Conservation (phyloP, 2,113 vertebrate genomes). For the Indri indri region DNA sequence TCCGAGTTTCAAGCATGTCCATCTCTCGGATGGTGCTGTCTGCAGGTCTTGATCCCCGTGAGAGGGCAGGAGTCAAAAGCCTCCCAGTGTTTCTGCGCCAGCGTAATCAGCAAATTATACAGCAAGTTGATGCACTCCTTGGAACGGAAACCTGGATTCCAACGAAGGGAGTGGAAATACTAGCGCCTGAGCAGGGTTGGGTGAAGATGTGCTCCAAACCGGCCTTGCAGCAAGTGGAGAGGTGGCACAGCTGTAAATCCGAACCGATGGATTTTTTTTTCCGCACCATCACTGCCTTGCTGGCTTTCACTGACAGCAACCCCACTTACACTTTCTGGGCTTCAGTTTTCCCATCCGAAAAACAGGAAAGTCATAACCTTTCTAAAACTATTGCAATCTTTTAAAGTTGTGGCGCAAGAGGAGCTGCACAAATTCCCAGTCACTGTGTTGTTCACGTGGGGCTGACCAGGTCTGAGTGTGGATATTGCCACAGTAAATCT, state of each 20-base stretch:
- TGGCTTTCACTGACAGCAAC: neutral
- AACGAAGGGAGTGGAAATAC: neutral
- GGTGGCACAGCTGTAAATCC: neutral
- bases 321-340: neutral
- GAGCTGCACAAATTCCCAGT: too few relatives aligned
- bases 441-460: neutral
- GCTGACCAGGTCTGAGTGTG: neutral
- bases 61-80: neutral
- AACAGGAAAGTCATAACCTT: neutral
- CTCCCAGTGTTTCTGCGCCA: neutral
- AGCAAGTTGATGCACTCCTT: neutral
- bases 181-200: neutral
- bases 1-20: too few relatives aligned
- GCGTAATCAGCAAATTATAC: neutral
- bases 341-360: neutral
- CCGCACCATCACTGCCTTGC: rapidly evolving
- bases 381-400: neutral
- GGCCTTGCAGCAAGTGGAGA: neutral
- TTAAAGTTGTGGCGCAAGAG: neutral
- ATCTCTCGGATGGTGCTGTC: too few relatives aligned
- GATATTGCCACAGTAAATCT: neutral
- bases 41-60: neutral
- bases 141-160: neutral
- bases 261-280: neutral
- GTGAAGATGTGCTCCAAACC: neutral